Evolutionary conservation across 2,113 vertebrate species (phyloP).

Genomic region (Python bivittatus): DNA sequence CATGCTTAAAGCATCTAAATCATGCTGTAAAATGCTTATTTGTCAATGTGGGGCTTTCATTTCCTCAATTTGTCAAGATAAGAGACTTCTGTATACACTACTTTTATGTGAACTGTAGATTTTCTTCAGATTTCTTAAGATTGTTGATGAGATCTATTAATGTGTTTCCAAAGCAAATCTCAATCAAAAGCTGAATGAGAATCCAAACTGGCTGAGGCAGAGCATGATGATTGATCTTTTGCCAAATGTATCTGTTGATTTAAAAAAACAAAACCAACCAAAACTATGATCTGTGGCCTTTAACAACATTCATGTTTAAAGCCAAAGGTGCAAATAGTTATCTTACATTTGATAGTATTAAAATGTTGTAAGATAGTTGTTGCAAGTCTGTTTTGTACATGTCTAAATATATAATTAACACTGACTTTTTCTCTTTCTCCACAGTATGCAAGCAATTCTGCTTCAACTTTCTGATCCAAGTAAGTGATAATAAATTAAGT

Average conservation of each 20-base stretch:
- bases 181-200: conserved; percentile 56
- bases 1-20: too few species aligned
- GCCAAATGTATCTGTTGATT: conserved; percentile 47
- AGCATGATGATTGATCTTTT: conserved; percentile 55
- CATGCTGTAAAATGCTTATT: background rate
- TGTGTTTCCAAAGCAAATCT: conserved; percentile 51
- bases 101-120: background rate
- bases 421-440: conserved; percentile 39
- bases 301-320: conserved; percentile 42
- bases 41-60: background rate
- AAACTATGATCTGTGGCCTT: conserved; percentile 38
- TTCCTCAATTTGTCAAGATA: background rate
- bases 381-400: conserved; percentile 26
- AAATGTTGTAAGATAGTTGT: conserved; percentile 33
- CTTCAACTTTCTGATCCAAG: conserved; percentile 44
- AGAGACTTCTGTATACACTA: background rate
- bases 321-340: conserved; percentile 27
- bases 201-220: conserved; percentile 56
- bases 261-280: background rate
- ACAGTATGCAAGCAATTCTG: conserved; percentile 15
- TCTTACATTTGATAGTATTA: background rate
- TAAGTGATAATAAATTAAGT: conserved; percentile 32
- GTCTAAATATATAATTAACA: conserved; percentile 29
- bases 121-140: background rate
- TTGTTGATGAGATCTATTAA: conserved; percentile 51